phyloP scores from a whole-genome alignment of 2,888 invertebrate species.

The Troglohyphantes excavatus region DNA sequence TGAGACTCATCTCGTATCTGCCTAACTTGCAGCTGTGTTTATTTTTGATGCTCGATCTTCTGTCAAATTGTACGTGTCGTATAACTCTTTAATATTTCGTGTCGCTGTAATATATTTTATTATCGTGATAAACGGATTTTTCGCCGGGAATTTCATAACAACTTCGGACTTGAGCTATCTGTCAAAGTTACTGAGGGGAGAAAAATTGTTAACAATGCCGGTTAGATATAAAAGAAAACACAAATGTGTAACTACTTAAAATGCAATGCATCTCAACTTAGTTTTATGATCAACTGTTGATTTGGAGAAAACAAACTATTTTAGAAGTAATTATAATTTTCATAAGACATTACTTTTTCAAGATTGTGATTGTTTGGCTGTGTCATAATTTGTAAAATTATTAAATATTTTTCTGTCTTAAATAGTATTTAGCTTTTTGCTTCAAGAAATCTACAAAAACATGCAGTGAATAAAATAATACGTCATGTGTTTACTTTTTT shows the following conservation, averaged over 20 bases:
- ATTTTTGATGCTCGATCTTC: constrained; percentile 42
- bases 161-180: not conserved
- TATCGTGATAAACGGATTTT: not conserved
- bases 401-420: too few species aligned
- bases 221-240: constrained; percentile 32
- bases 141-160: not conserved
- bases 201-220: constrained; percentile 36
- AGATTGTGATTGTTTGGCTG: not conserved
- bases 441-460: too few species aligned
- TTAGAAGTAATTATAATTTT: not conserved
- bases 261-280: not conserved
- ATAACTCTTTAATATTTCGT: not conserved
- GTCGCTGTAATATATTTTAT: constrained; percentile 1
- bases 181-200: not conserved
- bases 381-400: too few species aligned
- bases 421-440: too few species aligned
- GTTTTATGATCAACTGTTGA: not conserved
- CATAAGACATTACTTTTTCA: not conserved
- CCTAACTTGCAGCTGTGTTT: constrained; percentile 61
- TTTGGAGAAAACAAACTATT: not conserved
- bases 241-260: constrained; percentile 1
- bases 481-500: too few species aligned
- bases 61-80: constrained; percentile 68
- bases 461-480: too few species aligned
- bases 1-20: not conserved